Evolutionary conservation across 2,113 vertebrate genomes (phyloP).

Genomic region (Anser brachyrhynchus): DNA sequence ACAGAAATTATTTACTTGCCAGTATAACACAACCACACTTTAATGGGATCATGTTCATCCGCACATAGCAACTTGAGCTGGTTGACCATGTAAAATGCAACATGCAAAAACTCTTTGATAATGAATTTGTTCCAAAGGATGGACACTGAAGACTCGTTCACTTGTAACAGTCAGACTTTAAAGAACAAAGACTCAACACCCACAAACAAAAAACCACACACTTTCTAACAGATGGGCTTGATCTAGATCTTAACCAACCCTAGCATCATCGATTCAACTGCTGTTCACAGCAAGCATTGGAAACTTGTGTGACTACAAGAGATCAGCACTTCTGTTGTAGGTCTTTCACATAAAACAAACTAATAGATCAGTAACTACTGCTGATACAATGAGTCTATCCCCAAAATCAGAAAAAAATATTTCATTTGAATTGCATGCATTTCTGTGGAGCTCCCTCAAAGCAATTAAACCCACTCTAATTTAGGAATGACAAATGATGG

Average conservation of each 20-base stretch:
- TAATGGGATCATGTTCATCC: background rate
- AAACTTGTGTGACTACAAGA: background rate
- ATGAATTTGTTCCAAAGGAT: background rate
- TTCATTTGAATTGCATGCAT: background rate
- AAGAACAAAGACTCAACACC: background rate
- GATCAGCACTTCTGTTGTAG: background rate
- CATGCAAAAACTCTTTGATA: background rate
- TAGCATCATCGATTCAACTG: background rate
- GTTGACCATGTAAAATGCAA: background rate
- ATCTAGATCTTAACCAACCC: background rate
- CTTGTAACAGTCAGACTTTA: background rate
- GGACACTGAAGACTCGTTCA: background rate
- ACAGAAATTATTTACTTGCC: background rate
- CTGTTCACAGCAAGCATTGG: background rate
- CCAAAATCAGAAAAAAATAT: background rate
- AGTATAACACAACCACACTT: background rate
- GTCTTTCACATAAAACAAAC: background rate
- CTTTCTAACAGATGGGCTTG: background rate
- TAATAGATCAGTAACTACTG: background rate
- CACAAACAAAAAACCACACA: too few species aligned
- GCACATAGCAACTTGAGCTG: rapidly evolving
- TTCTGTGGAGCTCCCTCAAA: background rate
- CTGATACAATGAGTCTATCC: background rate
- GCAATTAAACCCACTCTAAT: background rate
- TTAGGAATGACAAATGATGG: background rate